A percentile compares a stretch with the other conserved stretches of the same genome.
These are phyloP conservation scores for Criorhina ranunculi DNA, from an alignment of 2,888 invertebrate genomes.

Conservation along the genomic window DNA sequence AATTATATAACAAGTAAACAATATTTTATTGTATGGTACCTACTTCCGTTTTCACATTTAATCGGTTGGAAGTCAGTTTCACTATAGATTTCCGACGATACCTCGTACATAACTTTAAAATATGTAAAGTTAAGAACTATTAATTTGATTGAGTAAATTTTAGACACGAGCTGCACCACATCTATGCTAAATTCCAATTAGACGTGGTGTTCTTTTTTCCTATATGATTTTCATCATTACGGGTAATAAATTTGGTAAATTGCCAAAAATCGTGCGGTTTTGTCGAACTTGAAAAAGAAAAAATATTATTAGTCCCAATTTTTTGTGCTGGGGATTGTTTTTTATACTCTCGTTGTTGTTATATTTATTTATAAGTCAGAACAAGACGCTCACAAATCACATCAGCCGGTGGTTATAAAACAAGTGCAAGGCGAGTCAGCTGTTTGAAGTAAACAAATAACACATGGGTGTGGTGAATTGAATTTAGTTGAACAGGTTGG, in stretches of 20 bases:
- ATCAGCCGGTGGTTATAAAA: slow-evolving; percentile 33
- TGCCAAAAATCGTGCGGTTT: slow-evolving; percentile 55
- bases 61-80: slow-evolving; percentile 88
- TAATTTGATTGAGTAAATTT: not conserved
- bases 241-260: slow-evolving; percentile 59
- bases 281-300: slow-evolving; percentile 27
- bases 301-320: slow-evolving; percentile 31
- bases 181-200: slow-evolving; percentile 11
- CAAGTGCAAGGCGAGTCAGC: slow-evolving; percentile 32
- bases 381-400: not conserved
- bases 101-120: slow-evolving; percentile 85
- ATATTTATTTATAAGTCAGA: slow-evolving; percentile 64
- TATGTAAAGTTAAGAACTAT: not conserved
- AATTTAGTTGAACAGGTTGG: not conserved
- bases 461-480: not conserved
- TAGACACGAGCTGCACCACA: not conserved
- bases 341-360: not conserved
- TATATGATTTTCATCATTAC: slow-evolving; percentile 35
- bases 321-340: not conserved
- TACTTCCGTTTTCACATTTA: slow-evolving; percentile 85
- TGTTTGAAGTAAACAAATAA: slow-evolving; percentile 41
- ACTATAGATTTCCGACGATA: slow-evolving; percentile 90
- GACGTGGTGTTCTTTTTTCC: slow-evolving; percentile 9
- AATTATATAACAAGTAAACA: slow-evolving; percentile 36
- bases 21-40: slow-evolving; percentile 77